A percentile compares a stretch with the other conserved stretches of the same genome.
phyloP scores from a whole-genome alignment of 2,888 invertebrate genomes.

The Scelioninae gen. 1 region DNA sequence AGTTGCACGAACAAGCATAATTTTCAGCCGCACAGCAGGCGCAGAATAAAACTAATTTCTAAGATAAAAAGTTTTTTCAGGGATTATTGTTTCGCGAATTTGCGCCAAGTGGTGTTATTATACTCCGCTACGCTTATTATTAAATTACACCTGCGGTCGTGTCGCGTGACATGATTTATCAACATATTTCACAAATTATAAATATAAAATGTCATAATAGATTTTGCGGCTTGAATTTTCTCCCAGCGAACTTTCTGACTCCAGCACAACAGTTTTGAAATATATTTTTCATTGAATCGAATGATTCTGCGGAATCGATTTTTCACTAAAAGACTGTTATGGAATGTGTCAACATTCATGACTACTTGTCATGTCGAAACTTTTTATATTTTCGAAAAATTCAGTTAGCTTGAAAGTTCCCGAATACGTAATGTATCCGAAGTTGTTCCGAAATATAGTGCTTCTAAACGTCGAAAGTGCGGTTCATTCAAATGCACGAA shows the following conservation, averaged over 20 bases:
- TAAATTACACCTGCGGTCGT: no score
- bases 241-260: slow-evolving; percentile 6
- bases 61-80: no score
- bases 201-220: slow-evolving; percentile 29
- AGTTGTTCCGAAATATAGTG: slow-evolving; percentile 28
- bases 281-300: slow-evolving; percentile 41
- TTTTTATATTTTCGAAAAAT: slow-evolving; percentile 62
- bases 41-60: no score
- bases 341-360: slow-evolving; percentile 51
- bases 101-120: no score
- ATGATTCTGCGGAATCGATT: slow-evolving; percentile 44
- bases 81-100: no score
- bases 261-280: slow-evolving; percentile 21
- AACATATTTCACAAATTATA: slow-evolving; percentile 27
- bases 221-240: slow-evolving; percentile 29
- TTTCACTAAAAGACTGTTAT: slow-evolving; percentile 53
- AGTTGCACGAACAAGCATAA: no score
- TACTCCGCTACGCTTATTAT: no score
- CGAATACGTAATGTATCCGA: slow-evolving; percentile 47
- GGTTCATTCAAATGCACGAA: slow-evolving; percentile 42
- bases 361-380: slow-evolving; percentile 45
- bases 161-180: slow-evolving; percentile 20
- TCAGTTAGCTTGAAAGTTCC: slow-evolving; percentile 34
- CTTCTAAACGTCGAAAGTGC: slow-evolving; percentile 39
- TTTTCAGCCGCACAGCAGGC: no score